A percentile compares a stretch with the other conserved stretches of the same genome.
These are phyloP conservation scores for Ricordea florida DNA, from an alignment of 92 coral and sea anemone species.

Conservation along the genomic window DNA sequence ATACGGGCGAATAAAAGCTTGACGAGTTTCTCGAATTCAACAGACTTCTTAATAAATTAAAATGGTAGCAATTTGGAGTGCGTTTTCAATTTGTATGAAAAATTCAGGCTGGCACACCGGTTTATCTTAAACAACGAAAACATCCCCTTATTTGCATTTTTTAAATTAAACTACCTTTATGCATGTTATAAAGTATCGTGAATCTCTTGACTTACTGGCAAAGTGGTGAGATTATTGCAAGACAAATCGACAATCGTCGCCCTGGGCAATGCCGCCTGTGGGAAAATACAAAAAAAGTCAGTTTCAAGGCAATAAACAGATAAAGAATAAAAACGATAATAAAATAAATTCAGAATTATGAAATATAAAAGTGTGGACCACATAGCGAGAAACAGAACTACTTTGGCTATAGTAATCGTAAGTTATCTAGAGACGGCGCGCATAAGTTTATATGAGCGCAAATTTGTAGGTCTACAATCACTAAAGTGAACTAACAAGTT, in stretches of 20 bases:
- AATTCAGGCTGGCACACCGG: too few species aligned
- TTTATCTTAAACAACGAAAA: too few species aligned
- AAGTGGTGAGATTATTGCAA: conserved; percentile 68
- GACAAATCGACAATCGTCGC: conserved; percentile 92
- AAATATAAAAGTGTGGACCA: neutral
- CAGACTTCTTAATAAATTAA: neutral
- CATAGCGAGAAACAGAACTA: neutral
- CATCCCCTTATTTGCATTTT: too few species aligned
- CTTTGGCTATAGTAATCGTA: too few species aligned
- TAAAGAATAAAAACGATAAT: neutral
- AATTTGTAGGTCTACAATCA: too few species aligned
- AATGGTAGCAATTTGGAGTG: too few species aligned
- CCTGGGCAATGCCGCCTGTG: conserved; percentile 74
- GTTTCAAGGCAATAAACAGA: too few species aligned
- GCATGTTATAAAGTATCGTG: too few species aligned
- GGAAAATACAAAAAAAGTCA: neutral
- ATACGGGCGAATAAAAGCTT: neutral
- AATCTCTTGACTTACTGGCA: conserved; percentile 75
- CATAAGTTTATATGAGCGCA: too few species aligned
- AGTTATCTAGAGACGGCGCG: too few species aligned
- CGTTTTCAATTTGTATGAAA: too few species aligned
- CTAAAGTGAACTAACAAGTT: neutral
- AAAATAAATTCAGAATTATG: neutral
- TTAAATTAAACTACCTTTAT: too few species aligned
- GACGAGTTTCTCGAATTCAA: neutral